Conservation (phyloP, 2,797 vertebrate species). For the Cirrhinus molitorella region DNA sequence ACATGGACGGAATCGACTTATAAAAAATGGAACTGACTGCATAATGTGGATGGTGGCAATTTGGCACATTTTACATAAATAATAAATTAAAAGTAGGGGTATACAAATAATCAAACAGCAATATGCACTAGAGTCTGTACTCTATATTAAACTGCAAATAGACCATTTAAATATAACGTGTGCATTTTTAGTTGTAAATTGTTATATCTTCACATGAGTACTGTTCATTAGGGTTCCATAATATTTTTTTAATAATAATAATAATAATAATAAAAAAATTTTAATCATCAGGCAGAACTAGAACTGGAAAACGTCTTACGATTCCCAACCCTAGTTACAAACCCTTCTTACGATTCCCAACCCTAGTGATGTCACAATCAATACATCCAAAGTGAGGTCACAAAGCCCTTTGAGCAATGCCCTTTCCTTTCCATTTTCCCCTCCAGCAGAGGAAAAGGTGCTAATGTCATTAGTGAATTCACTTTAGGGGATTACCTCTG, state of each 20-base stretch:
- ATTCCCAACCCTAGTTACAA: not conserved
- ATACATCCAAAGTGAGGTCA: conserved; percentile 5
- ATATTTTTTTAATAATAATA: not conserved
- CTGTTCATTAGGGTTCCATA: not conserved
- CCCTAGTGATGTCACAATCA: conserved; percentile 16
- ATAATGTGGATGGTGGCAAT: too few relatives aligned
- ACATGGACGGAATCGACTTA: not conserved
- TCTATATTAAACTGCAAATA: too few relatives aligned
- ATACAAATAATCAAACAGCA: too few relatives aligned
- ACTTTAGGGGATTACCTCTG: conserved; percentile 69
- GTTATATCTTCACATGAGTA: not conserved
- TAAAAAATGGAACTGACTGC: not conserved
- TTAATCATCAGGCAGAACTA: not conserved
- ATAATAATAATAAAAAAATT: not conserved
- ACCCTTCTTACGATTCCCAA: not conserved
- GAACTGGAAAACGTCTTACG: not conserved
- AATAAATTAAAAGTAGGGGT: too few relatives aligned
- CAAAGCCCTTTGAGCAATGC: conserved; percentile 29
- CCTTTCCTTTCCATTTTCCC: conserved; percentile 27
- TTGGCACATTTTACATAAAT: too few relatives aligned
- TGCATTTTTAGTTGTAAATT: not conserved
- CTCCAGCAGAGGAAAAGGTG: conserved; percentile 47
- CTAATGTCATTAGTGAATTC: conserved; percentile 68
- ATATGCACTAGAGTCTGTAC: too few relatives aligned
- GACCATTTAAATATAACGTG: too few relatives aligned